Evolutionary conservation across 2,113 vertebrate species (phyloP), one percentile per base, ranked within the genome.

Genomic region (Damaliscus lunatus): DNA sequence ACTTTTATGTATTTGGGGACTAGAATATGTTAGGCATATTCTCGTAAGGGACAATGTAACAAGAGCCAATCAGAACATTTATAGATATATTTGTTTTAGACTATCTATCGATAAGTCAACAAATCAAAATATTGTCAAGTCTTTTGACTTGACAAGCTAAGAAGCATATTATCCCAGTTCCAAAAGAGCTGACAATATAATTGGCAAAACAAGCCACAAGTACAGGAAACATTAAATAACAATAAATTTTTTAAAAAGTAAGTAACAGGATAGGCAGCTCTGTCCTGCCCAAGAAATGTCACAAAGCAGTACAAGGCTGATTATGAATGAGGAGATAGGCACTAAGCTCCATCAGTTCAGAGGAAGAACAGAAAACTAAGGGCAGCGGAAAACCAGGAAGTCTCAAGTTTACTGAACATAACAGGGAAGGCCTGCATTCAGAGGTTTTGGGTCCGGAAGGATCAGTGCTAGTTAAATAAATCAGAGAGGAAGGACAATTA

Each of bases 161-260:
- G 52, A 87, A 87, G 27, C 10, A 55, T 92, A 94, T 55, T 29
- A 92, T 12, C 17, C 29, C 31, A 71, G 67, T 81, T 95, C 46
- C 62, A 92, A 95, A 95, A 57, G 12, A 97, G 64, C 5, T 88
- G 77, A 88, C 33, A 81, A 55, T 74, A 10, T 21, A 90, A 92
- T 31, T 81, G 74, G 52, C 83, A 9, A 96, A 90, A 90, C 11
- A 94, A 94, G 60, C 67, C 31, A 43, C 31, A 96, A 90, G 84
- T 62, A 82, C 9, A 91, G 43, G 12, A 91, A 92, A 92, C 62
- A 97, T 40, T 91, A 95, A 92, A 57, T 43, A 97, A 93, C 23
- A 95, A 53, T 40, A 64, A 43, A 77, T 27, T 27, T 43, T 4
- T 2, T 14, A 7, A 77, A 77, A 27, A 1, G 4, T 71, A 92